These are phyloP conservation scores for Sminthurides aquaticus DNA, from an alignment of 2,888 invertebrate species.

Conservation along the genomic window DNA sequence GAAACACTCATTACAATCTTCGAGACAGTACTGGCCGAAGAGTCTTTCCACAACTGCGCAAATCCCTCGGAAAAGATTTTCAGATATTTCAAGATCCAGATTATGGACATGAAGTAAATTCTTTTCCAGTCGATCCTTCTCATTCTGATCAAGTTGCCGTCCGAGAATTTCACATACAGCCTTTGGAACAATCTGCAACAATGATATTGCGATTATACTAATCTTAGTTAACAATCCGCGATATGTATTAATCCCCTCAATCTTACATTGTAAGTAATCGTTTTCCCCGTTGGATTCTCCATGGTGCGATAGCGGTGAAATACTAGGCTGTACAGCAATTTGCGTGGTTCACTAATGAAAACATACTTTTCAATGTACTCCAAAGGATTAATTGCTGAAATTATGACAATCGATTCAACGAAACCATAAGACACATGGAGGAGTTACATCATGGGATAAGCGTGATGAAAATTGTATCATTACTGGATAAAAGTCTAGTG, in stretches of 20 bases:
- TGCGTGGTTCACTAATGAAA: slow-evolving; percentile 32
- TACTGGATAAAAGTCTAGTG: too few relatives aligned
- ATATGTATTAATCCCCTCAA: too few relatives aligned
- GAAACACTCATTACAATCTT: slow-evolving; percentile 32
- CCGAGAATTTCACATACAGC: slow-evolving; percentile 62
- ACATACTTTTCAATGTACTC: slow-evolving; percentile 36
- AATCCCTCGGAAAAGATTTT: slow-evolving; percentile 58
- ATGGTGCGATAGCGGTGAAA: slow-evolving; percentile 37
- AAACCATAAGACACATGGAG: too few relatives aligned
- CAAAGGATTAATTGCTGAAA: slow-evolving; percentile 16
- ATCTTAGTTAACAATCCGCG: too few relatives aligned
- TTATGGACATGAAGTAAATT: slow-evolving; percentile 43
- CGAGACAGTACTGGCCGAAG: slow-evolving; percentile 33
- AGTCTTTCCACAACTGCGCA: slow-evolving; percentile 69
- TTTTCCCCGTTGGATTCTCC: slow-evolving; percentile 39
- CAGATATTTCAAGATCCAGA: slow-evolving; percentile 48
- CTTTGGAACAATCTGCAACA: slow-evolving; percentile 54
- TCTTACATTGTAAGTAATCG: slow-evolving; percentile 29
- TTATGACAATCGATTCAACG: background rate
- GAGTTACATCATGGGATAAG: too few relatives aligned
- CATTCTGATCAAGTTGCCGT: slow-evolving; percentile 52
- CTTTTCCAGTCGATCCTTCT: slow-evolving; percentile 20
- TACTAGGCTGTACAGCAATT: slow-evolving; percentile 36
- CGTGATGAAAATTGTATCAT: too few relatives aligned
- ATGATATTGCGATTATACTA: too few relatives aligned